A percentile compares a stretch with the other conserved stretches of the same genome.
Evolutionary conservation across 2,888 invertebrate genomes (phyloP).

Genomic region (Eupithecia tripunctaria): DNA sequence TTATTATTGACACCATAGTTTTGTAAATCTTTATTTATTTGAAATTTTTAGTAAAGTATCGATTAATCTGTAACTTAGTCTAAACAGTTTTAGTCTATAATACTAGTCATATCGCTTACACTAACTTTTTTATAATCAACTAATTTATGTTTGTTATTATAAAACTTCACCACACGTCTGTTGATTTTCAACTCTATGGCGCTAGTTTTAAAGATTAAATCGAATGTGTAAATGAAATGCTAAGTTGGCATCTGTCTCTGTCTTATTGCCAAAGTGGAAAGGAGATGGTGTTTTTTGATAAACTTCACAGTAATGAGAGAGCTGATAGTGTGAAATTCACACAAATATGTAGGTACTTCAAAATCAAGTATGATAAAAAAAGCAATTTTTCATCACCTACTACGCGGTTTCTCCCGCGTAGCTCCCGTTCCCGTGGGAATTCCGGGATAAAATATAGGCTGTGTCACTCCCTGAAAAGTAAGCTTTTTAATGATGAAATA

Average conservation of each 20-base stretch:
- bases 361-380: background rate
- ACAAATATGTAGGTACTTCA: background rate
- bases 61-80: conserved; percentile 28
- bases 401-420: no score
- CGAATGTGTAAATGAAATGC: conserved; percentile 30
- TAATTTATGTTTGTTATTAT: conserved; percentile 35
- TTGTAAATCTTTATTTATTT: background rate
- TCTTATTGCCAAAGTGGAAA: conserved; percentile 38
- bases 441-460: no score
- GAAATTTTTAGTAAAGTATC: background rate
- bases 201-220: conserved; percentile 27
- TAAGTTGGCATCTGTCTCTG: conserved; percentile 31
- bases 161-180: conserved; percentile 27
- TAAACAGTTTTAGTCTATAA: conserved; percentile 52
- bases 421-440: no score
- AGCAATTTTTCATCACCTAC: background rate
- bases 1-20: background rate
- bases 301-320: conserved; percentile 22
- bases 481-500: no score
- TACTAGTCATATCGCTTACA: conserved; percentile 64
- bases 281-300: conserved; percentile 27
- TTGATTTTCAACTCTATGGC: conserved; percentile 37
- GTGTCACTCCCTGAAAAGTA: no score
- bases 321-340: conserved; percentile 15
- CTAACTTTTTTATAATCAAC: conserved; percentile 39